Percentiles rank a stretch among this genome's conserved stretches.
Evolutionary conservation across 2,888 invertebrate species (phyloP).

Genomic region (Eledona agricola): DNA sequence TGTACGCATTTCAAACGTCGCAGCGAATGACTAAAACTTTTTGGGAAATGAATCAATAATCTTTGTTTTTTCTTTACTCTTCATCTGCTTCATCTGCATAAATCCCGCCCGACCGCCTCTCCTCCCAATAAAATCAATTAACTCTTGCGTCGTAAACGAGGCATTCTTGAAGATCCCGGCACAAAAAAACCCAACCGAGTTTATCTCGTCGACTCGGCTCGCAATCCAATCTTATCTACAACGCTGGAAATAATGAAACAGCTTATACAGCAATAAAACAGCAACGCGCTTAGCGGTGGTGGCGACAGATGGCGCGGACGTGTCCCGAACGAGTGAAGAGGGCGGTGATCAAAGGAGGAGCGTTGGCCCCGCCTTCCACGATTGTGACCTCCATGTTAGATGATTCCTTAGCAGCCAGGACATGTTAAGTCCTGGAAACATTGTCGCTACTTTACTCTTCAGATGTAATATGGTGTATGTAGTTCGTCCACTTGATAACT

Average conservation of each 20-base stretch:
- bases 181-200: conserved; percentile 46
- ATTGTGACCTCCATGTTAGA: conserved; percentile 61
- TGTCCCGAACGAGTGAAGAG: conserved; percentile 47
- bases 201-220: conserved; percentile 53
- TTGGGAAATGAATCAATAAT: no score
- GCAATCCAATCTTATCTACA: conserved; percentile 58
- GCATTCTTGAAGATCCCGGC: conserved; percentile 12
- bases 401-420: conserved; percentile 55
- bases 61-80: no score
- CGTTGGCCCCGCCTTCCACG: conserved; percentile 52
- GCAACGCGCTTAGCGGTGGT: conserved; percentile 48
- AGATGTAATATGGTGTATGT: conserved; percentile 52
- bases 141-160: conserved; percentile 18
- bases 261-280: conserved; percentile 58
- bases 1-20: no score
- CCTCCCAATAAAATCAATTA: conserved; percentile 30
- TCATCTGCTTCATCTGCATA: no score
- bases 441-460: conserved; percentile 52
- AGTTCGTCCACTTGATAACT: conserved; percentile 50
- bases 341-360: conserved; percentile 56
- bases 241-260: conserved; percentile 59
- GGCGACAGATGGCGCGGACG: conserved; percentile 59
- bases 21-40: no score
- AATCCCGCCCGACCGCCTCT: no score
- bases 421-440: conserved; percentile 57